Percentiles rank a stretch among this genome's conserved stretches.
phyloP scores from a whole-genome alignment of 2,797 vertebrate genomes.

The Eulemur coronatus region DNA sequence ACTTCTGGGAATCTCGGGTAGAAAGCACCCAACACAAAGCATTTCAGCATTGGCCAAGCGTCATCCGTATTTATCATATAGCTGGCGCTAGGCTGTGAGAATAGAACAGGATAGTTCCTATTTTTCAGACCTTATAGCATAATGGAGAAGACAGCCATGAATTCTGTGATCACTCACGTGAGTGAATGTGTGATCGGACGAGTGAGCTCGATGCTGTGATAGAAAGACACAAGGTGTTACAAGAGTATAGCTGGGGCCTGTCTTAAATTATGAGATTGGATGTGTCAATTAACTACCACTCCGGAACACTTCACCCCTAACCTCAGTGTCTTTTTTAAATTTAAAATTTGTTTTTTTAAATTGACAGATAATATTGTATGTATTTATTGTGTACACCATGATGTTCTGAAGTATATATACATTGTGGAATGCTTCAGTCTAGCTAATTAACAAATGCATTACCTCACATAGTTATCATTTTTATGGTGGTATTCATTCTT shows the following conservation, averaged over 20 bases:
- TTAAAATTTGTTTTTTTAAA: neutral
- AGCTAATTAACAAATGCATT: neutral
- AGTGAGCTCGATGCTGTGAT: neutral
- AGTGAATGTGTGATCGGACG: neutral
- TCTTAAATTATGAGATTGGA: neutral
- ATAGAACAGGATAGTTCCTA: neutral
- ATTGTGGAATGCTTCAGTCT: neutral
- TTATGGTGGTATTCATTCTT: neutral
- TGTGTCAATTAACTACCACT: neutral
- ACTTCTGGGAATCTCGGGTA: neutral
- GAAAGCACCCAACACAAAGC: neutral
- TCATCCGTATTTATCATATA: neutral
- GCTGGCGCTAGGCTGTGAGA: neutral
- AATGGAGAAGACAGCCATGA: neutral
- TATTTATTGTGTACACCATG: neutral
- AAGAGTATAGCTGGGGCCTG: neutral
- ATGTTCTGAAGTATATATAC: neutral
- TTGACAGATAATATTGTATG: neutral
- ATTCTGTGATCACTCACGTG: neutral
- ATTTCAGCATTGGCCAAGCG: neutral
- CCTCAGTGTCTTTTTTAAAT: neutral
- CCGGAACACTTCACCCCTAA: neutral
- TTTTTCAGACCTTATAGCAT: neutral
- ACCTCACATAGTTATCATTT: neutral
- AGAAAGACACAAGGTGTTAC: neutral